These are phyloP conservation scores for Aplochiton taeniatus DNA, from an alignment of 2,797 vertebrate genomes.

Conservation along the genomic window DNA sequence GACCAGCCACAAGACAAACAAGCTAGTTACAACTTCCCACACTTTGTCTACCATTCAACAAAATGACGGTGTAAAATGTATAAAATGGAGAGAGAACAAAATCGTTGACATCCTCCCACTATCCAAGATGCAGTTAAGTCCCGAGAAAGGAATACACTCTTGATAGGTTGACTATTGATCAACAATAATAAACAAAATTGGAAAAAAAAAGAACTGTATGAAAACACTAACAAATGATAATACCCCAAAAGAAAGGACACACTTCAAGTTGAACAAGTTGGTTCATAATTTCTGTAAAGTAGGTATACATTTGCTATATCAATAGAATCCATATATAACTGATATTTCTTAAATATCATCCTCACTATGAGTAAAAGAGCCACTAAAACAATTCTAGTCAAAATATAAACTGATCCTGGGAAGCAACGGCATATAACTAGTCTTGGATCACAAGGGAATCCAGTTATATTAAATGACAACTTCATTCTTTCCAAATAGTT, in stretches of 20 bases:
- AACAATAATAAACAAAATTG: constrained; percentile 33
- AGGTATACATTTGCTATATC: constrained; percentile 65
- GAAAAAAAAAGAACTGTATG: constrained; percentile 23
- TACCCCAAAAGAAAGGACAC: constrained; percentile 22
- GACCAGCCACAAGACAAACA: constrained; percentile 1
- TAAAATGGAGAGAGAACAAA: constrained; percentile 1
- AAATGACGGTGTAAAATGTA: constrained; percentile 7
- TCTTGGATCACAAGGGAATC: constrained; percentile 40
- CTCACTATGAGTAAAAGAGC: constrained; percentile 66
- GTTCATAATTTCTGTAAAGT: constrained; percentile 40
- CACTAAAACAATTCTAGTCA: constrained; percentile 56
- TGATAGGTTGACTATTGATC: background rate
- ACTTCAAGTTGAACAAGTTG: constrained; percentile 22
- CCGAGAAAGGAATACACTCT: constrained; percentile 26
- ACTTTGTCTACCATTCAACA: constrained; percentile 13
- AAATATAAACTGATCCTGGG: constrained; percentile 36
- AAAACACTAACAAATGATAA: constrained; percentile 32
- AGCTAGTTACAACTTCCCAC: constrained; percentile 8
- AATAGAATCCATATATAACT: constrained; percentile 75
- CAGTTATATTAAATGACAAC: too few species aligned
- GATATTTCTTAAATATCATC: constrained; percentile 73
- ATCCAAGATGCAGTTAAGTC: constrained; percentile 23
- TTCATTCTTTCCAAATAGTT: too few species aligned
- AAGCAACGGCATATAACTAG: constrained; percentile 39
- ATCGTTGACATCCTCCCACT: constrained; percentile 1